Base-by-base conservation (phyloP, 1,140 invertebrate species). In the Wiebesia pumilae region DNA sequence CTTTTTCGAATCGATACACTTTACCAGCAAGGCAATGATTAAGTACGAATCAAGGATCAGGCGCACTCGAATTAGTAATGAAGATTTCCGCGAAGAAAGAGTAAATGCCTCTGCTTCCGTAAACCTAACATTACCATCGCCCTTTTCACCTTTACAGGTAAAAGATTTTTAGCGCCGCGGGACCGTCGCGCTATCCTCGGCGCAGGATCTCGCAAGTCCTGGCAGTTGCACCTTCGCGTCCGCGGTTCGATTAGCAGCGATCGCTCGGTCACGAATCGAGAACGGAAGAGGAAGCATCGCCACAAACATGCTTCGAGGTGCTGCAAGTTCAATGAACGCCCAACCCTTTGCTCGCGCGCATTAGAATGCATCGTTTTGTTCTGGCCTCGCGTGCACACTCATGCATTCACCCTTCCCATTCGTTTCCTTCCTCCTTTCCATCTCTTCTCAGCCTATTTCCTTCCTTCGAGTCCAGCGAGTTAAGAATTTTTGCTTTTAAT, bases 241-340 rank as follows among this genome's bases (percentile, higher is more conserved):
- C 62, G 33, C 35, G 9, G 38, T 4, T 12, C 62, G 3, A 33
- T 38, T 21, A 33, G 3, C 69, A n/a, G 35, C 73, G 24, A 79
- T 62, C 77, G 43, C n/a, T 79, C 43, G 30, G 83, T 78, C 83
- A 67, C 71, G 84, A 85, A 85, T 85, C 84, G 84, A 71, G 84
- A 85, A 85, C 84, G 84, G 84, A 85, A 85, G 84, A 85, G 84
- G 77, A 85, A 85, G 77, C 30, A 16, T 4, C 38, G 80, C 35
- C 9, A 7, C 43, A 7, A 47, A 47, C 43, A n/a, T 51, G 27
- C 51, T 12, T 19, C 12, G 16, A 27, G 21, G 58, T 27, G 16
- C 35, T 14, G 27, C 78, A 81, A 30, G 79, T 86, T 86, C 79
- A 86, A 86, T 16, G 84, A 81, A 81, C 69, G 79, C 79, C 79